Base-by-base conservation (phyloP, 2,888 invertebrate genomes). In the Linnaemya tessellans region DNA sequence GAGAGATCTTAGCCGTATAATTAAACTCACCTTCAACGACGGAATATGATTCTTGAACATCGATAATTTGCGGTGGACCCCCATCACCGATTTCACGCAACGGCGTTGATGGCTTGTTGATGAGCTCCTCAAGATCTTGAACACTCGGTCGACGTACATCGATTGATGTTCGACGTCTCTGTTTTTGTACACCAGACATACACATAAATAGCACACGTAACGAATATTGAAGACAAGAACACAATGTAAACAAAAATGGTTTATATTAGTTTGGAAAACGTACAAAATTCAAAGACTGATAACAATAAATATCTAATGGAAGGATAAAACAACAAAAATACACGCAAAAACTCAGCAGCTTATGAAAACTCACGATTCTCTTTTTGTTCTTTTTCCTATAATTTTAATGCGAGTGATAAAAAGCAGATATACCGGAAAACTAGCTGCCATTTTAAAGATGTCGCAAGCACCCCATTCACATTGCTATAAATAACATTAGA, bases 11-110 rank as follows among this genome's bases (percentile, higher is more conserved):
- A 51, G 11, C 0, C n/a, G 15, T 1, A 22, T 54, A 68, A 18
- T 13, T 1, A 22, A 67, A 74, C 88, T 88, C 92, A 98, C 99
- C 98, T 96, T 99, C 99, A 93, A 98, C 96, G 82, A 98, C 98
- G 62, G 98, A 97, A 93, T 99, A 98, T 91, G 97, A 98, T 92
- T 98, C 97, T 92, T 98, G 97, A 60, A 97, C 96, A 93, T 98
- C 98, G 88, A 98, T 96, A 92, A 98, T 98, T 88, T 95, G 95
- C 54, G 98, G 98, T 88, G 98, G 97, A 84, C 97, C 97, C 87
- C 95, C 95, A 90, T 95, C 94, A 87, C 97, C 98, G 75, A 95
- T 92, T 87, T 97, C 94, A 91, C 95, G 96, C 87, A 98, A 94
- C 65, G 98, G 98, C 75, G 98, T 97, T 70, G 97, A 97, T 60